Conservation (phyloP, 2,888 invertebrate species). For the Coelinius sp. region DNA sequence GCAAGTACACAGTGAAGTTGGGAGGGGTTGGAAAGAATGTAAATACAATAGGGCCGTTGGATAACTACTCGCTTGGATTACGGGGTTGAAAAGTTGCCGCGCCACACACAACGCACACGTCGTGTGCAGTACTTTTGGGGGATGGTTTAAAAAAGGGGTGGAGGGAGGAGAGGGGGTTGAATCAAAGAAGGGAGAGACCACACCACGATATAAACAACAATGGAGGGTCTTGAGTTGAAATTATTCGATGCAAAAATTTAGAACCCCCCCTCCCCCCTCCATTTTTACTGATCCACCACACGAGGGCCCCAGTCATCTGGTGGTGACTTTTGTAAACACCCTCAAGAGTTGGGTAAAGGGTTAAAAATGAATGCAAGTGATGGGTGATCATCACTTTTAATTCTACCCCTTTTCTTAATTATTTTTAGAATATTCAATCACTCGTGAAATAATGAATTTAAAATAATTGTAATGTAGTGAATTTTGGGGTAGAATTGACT, state of each 20-base stretch:
- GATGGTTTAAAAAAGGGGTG: too few relatives aligned
- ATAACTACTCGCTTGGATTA: constrained; percentile 42
- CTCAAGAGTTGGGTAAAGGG: constrained; percentile 36
- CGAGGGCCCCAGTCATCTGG: constrained; percentile 65
- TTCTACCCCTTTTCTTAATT: constrained; percentile 26
- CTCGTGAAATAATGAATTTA: background rate
- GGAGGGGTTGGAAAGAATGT: constrained; percentile 12
- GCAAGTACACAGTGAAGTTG: constrained; percentile 7
- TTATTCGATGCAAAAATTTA: constrained; percentile 44
- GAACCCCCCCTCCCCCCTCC: constrained; percentile 34
- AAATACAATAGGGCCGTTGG: constrained; percentile 26
- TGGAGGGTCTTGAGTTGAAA: constrained; percentile 59
- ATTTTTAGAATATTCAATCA: too few relatives aligned
- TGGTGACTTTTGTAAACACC: constrained; percentile 69
- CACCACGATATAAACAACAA: constrained; percentile 55
- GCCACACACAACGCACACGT: constrained; percentile 34
- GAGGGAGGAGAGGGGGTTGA: constrained; percentile 30
- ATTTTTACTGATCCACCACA: constrained; percentile 5
- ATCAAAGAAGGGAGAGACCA: constrained; percentile 48
- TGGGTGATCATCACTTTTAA: constrained; percentile 26
- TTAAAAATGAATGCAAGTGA: constrained; percentile 15
- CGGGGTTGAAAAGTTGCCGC: constrained; percentile 48
- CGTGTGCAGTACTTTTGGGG: constrained; percentile 17
- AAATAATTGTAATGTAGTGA: background rate
- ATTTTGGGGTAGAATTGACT: background rate